A percentile compares a stretch with the other conserved stretches of the same genome.
Evolutionary conservation across 2,888 invertebrate species (phyloP).

Genomic region (Macaria notata): DNA sequence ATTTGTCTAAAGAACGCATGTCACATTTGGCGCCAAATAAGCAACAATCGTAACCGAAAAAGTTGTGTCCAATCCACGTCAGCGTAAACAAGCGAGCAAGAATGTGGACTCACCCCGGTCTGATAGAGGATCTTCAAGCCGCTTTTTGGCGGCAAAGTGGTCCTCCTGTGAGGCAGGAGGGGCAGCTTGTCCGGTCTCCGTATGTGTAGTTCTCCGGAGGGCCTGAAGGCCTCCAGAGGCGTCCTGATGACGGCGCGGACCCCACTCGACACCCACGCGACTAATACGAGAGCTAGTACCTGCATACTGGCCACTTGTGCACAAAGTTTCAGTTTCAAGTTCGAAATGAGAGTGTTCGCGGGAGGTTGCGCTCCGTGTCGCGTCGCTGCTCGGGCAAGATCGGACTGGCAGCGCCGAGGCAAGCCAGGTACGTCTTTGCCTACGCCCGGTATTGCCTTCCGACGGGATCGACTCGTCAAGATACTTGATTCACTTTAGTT

Average conservation of each 20-base stretch:
- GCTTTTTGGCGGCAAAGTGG: constrained; percentile 72
- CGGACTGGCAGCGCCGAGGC: constrained; percentile 70
- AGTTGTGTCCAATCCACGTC: neutral
- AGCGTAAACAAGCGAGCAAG: neutral
- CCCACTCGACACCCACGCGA: constrained; percentile 64
- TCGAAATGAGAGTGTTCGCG: constrained; percentile 44
- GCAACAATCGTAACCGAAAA: neutral
- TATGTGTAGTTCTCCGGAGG: constrained; percentile 71
- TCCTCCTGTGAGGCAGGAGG: constrained; percentile 74
- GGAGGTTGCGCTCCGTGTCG: constrained; percentile 54
- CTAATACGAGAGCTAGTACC: constrained; percentile 65
- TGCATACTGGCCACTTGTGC: constrained; percentile 55
- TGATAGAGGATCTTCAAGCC: constrained; percentile 87
- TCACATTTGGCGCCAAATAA: constrained; percentile 4
- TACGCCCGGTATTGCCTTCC: constrained; percentile 76
- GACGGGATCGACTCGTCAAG: constrained; percentile 54
- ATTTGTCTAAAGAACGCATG: constrained; percentile 13
- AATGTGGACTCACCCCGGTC: constrained; percentile 84
- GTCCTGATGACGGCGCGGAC: constrained; percentile 74
- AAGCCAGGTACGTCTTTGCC: constrained; percentile 76
- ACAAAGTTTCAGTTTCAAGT: constrained; percentile 37
- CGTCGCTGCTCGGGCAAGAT: constrained; percentile 62
- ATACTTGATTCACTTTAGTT: constrained; percentile 45
- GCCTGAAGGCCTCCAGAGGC: constrained; percentile 82
- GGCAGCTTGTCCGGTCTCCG: constrained; percentile 75